These are phyloP conservation scores for Oegoconia quadripuncta DNA, from an alignment of 2,888 invertebrate genomes.

Conservation along the genomic window DNA sequence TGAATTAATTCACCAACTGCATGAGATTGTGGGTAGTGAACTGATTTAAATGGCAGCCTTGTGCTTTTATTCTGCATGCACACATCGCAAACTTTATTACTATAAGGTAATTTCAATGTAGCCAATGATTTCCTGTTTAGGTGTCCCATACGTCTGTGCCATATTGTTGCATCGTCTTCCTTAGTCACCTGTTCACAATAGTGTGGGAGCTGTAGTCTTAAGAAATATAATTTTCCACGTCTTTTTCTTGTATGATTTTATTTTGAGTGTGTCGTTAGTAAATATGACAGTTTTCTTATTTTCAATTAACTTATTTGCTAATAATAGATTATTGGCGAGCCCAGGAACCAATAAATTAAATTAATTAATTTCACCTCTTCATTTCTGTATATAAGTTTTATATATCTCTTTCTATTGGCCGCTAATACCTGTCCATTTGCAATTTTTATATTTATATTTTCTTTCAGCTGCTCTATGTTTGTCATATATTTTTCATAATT, in stretches of 20 bases:
- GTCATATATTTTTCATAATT: neutral
- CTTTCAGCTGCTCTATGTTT: neutral
- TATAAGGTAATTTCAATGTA: slow-evolving; percentile 1
- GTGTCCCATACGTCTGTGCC: slow-evolving; percentile 18
- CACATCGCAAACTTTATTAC: slow-evolving; percentile 6
- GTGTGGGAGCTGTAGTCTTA: no score
- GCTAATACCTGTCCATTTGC: neutral
- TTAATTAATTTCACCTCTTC: neutral
- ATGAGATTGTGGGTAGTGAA: neutral
- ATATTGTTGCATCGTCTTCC: slow-evolving; percentile 9
- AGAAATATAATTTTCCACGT: neutral
- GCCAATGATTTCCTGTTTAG: slow-evolving; percentile 13
- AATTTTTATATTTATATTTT: neutral
- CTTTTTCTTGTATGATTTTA: neutral
- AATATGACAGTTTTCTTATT: slow-evolving; percentile 6
- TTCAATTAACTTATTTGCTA: slow-evolving; percentile 9
- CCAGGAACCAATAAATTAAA: neutral
- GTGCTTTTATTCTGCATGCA: slow-evolving; percentile 13
- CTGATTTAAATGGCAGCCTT: slow-evolving; percentile 9
- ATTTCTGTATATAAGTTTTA: neutral
- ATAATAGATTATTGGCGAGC: slow-evolving; percentile 5
- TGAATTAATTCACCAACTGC: slow-evolving; percentile 18
- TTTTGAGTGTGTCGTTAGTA: no score
- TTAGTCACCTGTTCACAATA: no score
- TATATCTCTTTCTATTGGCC: neutral